Percentiles rank a stretch among this genome's conserved stretches.
Evolutionary conservation across 1,140 invertebrate genomes (phyloP).

Genomic region (Drosophila pandora): DNA sequence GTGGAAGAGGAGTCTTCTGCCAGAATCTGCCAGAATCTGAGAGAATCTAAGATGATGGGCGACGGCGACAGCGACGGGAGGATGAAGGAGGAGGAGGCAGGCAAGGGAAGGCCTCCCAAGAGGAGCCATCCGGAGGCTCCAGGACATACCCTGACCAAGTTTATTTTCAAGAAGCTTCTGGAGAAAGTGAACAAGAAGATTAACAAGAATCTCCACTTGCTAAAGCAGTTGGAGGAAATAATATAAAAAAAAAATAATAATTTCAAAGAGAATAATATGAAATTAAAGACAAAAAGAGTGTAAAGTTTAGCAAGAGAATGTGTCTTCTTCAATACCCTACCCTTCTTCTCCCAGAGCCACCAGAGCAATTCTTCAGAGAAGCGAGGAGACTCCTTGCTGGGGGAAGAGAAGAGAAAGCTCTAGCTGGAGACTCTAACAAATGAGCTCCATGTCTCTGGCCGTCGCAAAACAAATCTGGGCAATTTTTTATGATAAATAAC

Average conservation of each 20-base stretch:
- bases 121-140: not conserved
- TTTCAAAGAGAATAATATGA: too few species aligned
- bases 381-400: not conserved
- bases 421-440: conserved; percentile 58
- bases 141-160: not conserved
- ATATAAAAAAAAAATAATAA: not conserved
- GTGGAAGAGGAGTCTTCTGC: not conserved
- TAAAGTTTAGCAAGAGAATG: too few species aligned
- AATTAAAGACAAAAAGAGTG: too few species aligned
- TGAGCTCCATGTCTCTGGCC: conserved; percentile 79
- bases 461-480: conserved; percentile 81
- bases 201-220: not conserved
- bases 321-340: not conserved
- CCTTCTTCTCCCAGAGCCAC: not conserved
- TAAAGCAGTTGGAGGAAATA: not conserved
- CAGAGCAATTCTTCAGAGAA: not conserved
- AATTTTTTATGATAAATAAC: conserved; percentile 83
- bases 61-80: not conserved
- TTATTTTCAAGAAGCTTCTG: not conserved
- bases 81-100: not conserved
- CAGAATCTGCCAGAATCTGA: too few species aligned
- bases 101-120: not conserved
- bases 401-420: conserved; percentile 4
- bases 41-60: conserved; percentile 42
- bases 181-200: not conserved